Percentiles rank a stretch among this genome's conserved stretches.
phyloP scores from a whole-genome alignment of 2,113 vertebrate species.

The Sylvietta virens region DNA sequence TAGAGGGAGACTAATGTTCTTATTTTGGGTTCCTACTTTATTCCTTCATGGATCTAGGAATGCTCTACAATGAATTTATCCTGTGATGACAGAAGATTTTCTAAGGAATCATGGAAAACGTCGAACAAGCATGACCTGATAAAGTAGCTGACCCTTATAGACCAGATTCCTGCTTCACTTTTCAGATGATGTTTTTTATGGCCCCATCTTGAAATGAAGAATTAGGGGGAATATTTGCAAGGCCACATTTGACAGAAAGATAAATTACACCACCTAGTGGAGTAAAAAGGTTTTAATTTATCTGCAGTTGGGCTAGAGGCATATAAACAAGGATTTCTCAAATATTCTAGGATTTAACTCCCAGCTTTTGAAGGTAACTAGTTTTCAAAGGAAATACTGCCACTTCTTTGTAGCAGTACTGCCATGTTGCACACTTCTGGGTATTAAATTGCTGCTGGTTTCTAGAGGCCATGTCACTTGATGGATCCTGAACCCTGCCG shows the following conservation, averaged over 20 bases:
- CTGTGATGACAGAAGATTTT: not conserved
- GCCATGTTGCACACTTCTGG: not conserved
- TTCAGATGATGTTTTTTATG: not conserved
- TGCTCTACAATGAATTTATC: not conserved
- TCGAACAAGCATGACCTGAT: not conserved
- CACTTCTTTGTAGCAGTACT: not conserved
- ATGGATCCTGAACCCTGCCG: fast-evolving
- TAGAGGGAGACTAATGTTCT: not conserved
- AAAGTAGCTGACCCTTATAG: not conserved
- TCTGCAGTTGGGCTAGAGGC: not conserved
- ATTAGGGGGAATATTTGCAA: not conserved
- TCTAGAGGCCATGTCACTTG: not conserved
- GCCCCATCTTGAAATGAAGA: not conserved
- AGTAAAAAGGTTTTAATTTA: not conserved
- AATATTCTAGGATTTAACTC: not conserved
- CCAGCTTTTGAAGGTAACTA: not conserved
- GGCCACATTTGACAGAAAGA: not conserved
- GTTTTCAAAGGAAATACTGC: not conserved
- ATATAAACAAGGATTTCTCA: not conserved
- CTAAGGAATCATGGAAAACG: not conserved
- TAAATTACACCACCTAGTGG: conserved; percentile 46
- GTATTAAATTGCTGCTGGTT: not conserved
- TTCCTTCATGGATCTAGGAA: not conserved
- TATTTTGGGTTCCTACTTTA: not conserved
- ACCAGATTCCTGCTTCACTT: not conserved